phyloP scores from a whole-genome alignment of 2,113 vertebrate genomes.

The Gyps fulvus region DNA sequence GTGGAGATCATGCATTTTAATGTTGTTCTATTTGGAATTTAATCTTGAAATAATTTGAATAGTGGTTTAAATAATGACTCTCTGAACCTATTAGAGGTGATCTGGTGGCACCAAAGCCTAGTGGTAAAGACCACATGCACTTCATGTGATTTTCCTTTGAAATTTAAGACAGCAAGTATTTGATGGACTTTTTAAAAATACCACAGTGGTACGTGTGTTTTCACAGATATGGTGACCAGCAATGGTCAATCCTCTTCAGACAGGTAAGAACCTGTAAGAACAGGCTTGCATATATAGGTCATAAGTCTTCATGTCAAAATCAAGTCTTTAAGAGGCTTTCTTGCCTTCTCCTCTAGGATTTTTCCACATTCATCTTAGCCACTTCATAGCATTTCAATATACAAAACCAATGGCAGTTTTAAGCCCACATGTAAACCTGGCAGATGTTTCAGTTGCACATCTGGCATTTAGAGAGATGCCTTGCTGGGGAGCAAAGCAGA shows the following conservation, averaged over 20 bases:
- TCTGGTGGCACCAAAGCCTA: neutral
- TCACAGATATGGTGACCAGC: neutral
- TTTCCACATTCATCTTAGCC: neutral
- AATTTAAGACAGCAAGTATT: neutral
- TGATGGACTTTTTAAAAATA: neutral
- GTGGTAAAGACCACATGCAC: neutral
- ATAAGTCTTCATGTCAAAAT: neutral
- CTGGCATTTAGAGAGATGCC: neutral
- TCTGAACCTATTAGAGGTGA: neutral
- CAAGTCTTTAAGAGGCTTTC: neutral
- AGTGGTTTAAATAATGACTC: slow-evolving; percentile 13
- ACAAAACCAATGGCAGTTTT: neutral
- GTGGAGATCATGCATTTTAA: slow-evolving; percentile 54
- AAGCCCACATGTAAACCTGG: neutral
- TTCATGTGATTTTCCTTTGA: neutral
- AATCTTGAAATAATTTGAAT: slow-evolving; percentile 56
- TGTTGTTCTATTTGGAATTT: slow-evolving; percentile 45
- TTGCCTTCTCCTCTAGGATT: neutral
- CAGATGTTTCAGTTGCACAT: neutral
- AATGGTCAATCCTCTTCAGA: neutral
- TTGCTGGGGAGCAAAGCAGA: neutral
- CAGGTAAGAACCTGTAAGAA: neutral
- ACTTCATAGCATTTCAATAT: neutral
- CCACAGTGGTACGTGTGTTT: neutral
- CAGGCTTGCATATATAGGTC: neutral